phyloP scores from a whole-genome alignment of 1,140 invertebrate genomes.

The Adelges cooleyi region DNA sequence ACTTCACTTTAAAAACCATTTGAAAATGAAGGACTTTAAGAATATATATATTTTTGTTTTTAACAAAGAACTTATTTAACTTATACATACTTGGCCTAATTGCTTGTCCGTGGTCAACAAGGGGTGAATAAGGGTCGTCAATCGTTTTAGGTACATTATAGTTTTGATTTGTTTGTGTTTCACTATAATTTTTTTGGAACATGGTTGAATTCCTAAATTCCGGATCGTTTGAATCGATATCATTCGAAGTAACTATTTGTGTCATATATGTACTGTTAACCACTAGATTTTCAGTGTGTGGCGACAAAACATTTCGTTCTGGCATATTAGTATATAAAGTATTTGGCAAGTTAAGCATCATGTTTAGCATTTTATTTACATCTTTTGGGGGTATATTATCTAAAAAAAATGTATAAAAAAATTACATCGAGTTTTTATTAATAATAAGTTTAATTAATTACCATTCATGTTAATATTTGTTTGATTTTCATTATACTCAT shows the following conservation, averaged over 20 bases:
- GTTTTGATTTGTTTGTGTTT: background rate
- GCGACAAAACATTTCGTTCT: background rate
- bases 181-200: slow-evolving; percentile 8
- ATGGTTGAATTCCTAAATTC: background rate
- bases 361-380: background rate
- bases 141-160: background rate
- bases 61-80: too few relatives aligned
- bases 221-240: background rate
- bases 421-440: background rate
- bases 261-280: background rate
- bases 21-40: too few relatives aligned
- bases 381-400: slow-evolving; percentile 16
- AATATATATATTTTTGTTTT: too few relatives aligned
- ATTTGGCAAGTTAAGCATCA: background rate
- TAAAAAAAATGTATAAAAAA: background rate
- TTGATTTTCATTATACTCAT: background rate
- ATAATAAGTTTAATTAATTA: too few relatives aligned
- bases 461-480: slow-evolving; percentile 12
- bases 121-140: background rate
- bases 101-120: background rate
- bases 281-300: slow-evolving; percentile 1
- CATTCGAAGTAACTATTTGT: background rate
- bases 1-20: too few relatives aligned
- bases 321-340: background rate
- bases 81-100: background rate